Evolutionary conservation across 1,140 invertebrate species (phyloP), one percentile per base, ranked within the genome.

Genomic region (Penaeus japonicus): DNA sequence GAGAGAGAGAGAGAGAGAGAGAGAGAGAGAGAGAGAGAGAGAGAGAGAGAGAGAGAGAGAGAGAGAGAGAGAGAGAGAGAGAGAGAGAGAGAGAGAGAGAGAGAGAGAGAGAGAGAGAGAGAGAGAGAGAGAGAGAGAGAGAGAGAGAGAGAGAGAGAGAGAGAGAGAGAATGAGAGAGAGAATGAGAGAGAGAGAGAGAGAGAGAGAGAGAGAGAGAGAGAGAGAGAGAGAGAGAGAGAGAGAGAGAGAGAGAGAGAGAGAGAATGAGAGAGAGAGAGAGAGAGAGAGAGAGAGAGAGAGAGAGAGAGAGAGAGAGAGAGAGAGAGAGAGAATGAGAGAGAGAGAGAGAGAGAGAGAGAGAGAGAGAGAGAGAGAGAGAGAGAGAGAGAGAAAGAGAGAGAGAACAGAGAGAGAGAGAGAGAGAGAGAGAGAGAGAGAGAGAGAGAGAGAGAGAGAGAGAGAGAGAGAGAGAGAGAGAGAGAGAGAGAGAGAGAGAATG

Each of bases 401-500:
- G 89, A 91, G 88, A n/a, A n/a, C n/a, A n/a, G n/a, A n/a, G 7
- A 20, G 30, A 17, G 62, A 17, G 62, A n/a, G 20, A 20, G 62
- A 59, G 57, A 59, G 57, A 59, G 57, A 59, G 57, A 59, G 57
- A 81, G 78, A 88, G 70, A 73, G 65, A 83, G 75, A n/a, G 2
- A 39, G 39, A 27, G 80, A 20, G 24, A 35, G n/a, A 54, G 20
- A 39, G 79, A 5, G 75, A n/a, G 85, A 1, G 75, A 15, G 62
- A 4, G 90, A 70, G 62, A 80, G 88, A 89, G 70, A 81, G 91
- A 91, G 87, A 80, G 90, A 91, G 89, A 91, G 88, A n/a, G 7
- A 20, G 30, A 17, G 62, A 17, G 62, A n/a, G 20, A 20, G 62
- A 59, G 57, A 59, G 57, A 59, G 57, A 59, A n/a, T 17, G 57